phyloP scores from a whole-genome alignment of 2,797 vertebrate genomes.

The Neosilurus hyrtlii region DNA sequence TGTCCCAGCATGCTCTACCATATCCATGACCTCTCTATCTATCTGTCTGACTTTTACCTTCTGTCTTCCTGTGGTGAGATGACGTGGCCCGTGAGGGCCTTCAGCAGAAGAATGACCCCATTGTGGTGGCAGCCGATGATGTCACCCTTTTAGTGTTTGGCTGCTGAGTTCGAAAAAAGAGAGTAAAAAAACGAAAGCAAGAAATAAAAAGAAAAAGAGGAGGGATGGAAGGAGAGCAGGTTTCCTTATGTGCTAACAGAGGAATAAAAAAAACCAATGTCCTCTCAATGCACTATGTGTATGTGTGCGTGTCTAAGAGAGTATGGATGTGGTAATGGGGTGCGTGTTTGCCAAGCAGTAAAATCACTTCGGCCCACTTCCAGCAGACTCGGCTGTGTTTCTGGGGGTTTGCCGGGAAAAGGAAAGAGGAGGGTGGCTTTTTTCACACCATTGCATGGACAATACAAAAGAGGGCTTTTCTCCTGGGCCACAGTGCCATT shows the following conservation, averaged over 20 bases:
- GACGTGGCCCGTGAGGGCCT: conserved; percentile 68
- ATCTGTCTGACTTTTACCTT: conserved; percentile 39
- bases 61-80: conserved; percentile 65
- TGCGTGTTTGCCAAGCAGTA: conserved; percentile 37
- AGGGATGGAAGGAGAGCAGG: neutral
- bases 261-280: conserved; percentile 16
- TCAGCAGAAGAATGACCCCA: conserved; percentile 83
- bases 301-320: conserved; percentile 29
- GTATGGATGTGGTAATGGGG: conserved; percentile 36
- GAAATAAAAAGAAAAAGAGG: neutral
- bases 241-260: neutral
- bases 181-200: conserved; percentile 14
- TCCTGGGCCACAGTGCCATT: conserved; percentile 53
- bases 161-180: conserved; percentile 42
- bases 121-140: conserved; percentile 76
- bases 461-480: conserved; percentile 53
- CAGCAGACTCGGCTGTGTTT: conserved; percentile 35
- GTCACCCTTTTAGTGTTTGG: conserved; percentile 78
- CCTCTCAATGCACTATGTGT: conserved; percentile 37
- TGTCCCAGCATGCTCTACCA: conserved; percentile 29
- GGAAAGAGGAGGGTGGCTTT: conserved; percentile 39
- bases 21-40: conserved; percentile 59
- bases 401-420: conserved; percentile 18
- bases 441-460: conserved; percentile 59
- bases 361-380: conserved; percentile 45